Percentiles rank a stretch among this genome's conserved stretches.
phyloP scores from a whole-genome alignment of 2,888 invertebrate species.

The Apamea epomidion region DNA sequence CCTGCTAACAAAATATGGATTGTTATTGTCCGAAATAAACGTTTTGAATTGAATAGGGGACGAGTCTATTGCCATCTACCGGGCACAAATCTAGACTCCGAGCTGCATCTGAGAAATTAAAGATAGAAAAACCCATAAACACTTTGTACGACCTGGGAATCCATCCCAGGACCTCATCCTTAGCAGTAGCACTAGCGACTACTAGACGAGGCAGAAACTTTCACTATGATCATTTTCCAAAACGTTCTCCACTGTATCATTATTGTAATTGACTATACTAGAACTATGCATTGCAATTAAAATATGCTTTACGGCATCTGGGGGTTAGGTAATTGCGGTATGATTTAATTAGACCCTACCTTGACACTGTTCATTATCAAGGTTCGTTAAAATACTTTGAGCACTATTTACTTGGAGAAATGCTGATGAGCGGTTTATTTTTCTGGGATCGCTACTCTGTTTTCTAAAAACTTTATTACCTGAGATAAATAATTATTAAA shows the following conservation, averaged over 20 bases:
- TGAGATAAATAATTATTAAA: neutral
- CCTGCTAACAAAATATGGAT: no score
- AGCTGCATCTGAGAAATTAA: neutral
- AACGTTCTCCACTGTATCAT: neutral
- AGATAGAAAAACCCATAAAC: neutral
- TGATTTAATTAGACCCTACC: constrained; percentile 43
- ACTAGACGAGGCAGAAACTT: neutral
- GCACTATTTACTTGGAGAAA: constrained; percentile 15
- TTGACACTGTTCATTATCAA: constrained; percentile 13
- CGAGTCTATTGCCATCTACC: neutral
- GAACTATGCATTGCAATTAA: constrained; percentile 19
- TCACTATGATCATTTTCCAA: neutral
- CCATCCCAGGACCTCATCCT: neutral
- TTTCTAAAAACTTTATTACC: neutral
- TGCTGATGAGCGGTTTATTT: constrained; percentile 24
- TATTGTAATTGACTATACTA: neutral
- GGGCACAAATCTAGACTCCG: neutral
- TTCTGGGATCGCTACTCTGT: neutral
- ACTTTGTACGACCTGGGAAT: neutral
- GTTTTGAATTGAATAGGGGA: no score
- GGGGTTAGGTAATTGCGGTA: constrained; percentile 17
- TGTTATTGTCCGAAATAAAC: no score
- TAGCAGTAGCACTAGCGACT: neutral
- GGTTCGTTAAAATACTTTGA: constrained; percentile 54
- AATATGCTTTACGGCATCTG: neutral